Evolutionary conservation across 2,113 vertebrate species (phyloP).

Genomic region (Nesogale talazaci): DNA sequence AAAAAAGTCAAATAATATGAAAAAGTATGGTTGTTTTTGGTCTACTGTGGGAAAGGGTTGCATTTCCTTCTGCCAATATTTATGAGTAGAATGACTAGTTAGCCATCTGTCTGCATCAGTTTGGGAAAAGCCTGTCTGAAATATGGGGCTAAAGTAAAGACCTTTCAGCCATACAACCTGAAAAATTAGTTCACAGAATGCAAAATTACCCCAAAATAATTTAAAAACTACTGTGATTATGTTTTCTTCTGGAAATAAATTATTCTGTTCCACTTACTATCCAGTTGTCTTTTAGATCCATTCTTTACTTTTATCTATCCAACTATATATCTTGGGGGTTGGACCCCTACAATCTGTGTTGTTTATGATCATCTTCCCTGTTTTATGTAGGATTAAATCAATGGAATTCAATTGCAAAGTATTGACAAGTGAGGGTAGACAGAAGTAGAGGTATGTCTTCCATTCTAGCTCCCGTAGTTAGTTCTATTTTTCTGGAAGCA

Average conservation of each 20-base stretch:
- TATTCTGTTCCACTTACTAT: not conserved
- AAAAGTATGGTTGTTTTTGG: not conserved
- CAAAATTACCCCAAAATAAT: not conserved
- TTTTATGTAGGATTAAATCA: not conserved
- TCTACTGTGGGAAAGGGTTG: not conserved
- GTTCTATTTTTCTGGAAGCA: not conserved
- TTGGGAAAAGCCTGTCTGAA: constrained; percentile 11
- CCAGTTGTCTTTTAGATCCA: not conserved
- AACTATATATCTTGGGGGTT: not conserved
- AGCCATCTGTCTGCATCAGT: not conserved
- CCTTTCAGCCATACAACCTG: not conserved
- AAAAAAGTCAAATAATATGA: not conserved
- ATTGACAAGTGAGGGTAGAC: not conserved
- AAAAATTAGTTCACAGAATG: not conserved
- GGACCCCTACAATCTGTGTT: not conserved
- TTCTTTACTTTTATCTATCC: not conserved
- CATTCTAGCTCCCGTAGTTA: not conserved
- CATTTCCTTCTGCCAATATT: not conserved
- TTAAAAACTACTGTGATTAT: not conserved
- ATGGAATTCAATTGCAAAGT: not conserved
- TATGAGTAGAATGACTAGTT: constrained; percentile 18
- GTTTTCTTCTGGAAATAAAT: not conserved
- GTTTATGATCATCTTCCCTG: not conserved
- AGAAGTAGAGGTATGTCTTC: not conserved
- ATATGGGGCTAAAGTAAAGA: not conserved